Base-by-base conservation (phyloP, 2,113 vertebrate species). In the Saiga tatarica region DNA sequence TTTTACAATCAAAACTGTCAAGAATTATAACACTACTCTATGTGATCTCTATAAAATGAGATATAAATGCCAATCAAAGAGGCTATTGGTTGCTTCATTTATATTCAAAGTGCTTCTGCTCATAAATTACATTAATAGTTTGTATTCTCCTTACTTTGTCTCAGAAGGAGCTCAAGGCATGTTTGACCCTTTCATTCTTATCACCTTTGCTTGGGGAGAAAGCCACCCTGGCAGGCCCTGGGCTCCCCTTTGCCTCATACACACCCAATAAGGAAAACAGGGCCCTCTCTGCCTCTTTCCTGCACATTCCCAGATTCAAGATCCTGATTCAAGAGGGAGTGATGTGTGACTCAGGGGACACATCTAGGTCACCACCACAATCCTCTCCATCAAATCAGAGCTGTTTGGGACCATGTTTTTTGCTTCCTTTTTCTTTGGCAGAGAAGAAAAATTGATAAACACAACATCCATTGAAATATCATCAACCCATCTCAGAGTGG, bases 1-100 rank as follows among this genome's bases (percentile, higher is more conserved):
- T 89, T 97, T 96, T 95, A 97, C 47, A 98, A 97, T 97, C 96
- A 96, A 97, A 97, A 89, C 89, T 97, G 97, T 97, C 93, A 94
- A 97, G 88, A 97, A 94, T 96, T 98, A 97, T 92, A 97, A 97
- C 47, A 92, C 42, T 89, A 50, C 42, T 93, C 39, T 89, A 76
- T 95, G 79, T 97, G 94, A 92, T 95, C 93, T 95, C 97, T 95
- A 97, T 98, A 97, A 98, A 98, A 98, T 39, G 53, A 96, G 71
- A 90, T 94, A 97, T 97, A 98, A 97, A 96, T 97, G 96, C 39
- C 97, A 98, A 95, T 98, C 98, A 98, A 96, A 97, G 62, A 67
- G 85, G 30, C 19, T 87, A 67, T 90, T 86, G 93, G 91, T 95
- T 96, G 74, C 87, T 96, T 98, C 94, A 96, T 97, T 97, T 98